A percentile compares a stretch with the other conserved stretches of the same genome.
Evolutionary conservation across 2,888 invertebrate genomes (phyloP).

Genomic region (Cerastoderma edule): DNA sequence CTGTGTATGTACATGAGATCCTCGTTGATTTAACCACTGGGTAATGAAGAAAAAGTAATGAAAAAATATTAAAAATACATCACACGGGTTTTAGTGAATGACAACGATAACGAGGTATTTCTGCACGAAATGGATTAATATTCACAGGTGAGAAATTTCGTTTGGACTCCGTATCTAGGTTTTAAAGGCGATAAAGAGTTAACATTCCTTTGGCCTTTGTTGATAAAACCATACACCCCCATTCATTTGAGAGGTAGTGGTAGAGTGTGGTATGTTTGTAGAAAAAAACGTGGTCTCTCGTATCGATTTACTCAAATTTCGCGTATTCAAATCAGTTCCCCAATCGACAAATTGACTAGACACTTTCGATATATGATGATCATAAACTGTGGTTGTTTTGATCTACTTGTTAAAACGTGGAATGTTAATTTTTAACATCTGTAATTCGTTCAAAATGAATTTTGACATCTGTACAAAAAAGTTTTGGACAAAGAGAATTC

Average conservation of each 20-base stretch:
- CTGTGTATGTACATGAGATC: slow-evolving; percentile 46
- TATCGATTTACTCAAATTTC: slow-evolving; percentile 12
- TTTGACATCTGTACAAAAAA: no score
- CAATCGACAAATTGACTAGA: not conserved
- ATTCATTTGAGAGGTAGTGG: slow-evolving; percentile 30
- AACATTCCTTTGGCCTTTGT: slow-evolving; percentile 45
- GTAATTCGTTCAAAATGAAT: no score
- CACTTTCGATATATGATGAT: no score
- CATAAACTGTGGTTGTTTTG: no score
- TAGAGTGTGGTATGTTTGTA: not conserved
- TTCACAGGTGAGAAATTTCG: not conserved
- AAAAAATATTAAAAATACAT: slow-evolving; percentile 39
- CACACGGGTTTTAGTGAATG: slow-evolving; percentile 3
- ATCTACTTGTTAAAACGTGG: no score
- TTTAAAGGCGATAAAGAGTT: not conserved
- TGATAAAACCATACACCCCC: slow-evolving; percentile 27
- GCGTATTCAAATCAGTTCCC: slow-evolving; percentile 1
- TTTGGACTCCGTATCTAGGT: not conserved
- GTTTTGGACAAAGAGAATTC: no score
- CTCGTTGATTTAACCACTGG: slow-evolving; percentile 18
- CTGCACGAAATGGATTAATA: not conserved
- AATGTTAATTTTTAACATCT: no score
- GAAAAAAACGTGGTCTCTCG: slow-evolving; percentile 9
- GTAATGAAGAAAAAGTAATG: slow-evolving; percentile 43
- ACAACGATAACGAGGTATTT: not conserved